Evolutionary conservation across 2,113 vertebrate species (phyloP).

Genomic region (Dromiciops gliroides): DNA sequence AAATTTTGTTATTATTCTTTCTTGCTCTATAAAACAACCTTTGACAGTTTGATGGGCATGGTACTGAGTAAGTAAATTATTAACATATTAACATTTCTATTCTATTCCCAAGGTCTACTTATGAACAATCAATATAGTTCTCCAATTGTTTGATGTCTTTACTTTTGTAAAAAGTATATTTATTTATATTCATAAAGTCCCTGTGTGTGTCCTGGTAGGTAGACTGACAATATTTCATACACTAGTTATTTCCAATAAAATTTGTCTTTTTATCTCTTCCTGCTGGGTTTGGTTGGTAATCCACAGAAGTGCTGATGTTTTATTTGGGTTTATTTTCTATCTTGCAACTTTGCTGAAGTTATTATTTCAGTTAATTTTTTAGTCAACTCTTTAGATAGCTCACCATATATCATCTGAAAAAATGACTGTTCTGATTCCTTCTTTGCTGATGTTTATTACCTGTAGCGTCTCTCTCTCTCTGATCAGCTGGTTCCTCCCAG

Average conservation of each 20-base stretch:
- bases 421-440: not conserved
- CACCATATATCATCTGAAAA: not conserved
- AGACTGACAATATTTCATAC: not conserved
- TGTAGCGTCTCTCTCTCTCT: not conserved
- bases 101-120: not conserved
- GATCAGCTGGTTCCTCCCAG: not conserved
- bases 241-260: not conserved
- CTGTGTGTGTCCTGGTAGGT: not conserved
- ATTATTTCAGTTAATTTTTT: not conserved
- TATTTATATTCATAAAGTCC: not conserved
- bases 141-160: not conserved
- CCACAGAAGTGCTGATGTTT: not conserved
- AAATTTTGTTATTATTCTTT: not conserved
- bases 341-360: not conserved
- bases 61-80: not conserved
- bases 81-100: not conserved
- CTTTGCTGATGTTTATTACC: not conserved
- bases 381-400: not conserved
- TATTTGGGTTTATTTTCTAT: not conserved
- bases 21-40: not conserved
- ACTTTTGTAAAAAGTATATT: not conserved
- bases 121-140: not conserved
- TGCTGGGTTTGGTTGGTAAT: not conserved
- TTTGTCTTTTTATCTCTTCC: not conserved
- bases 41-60: not conserved